Evolutionary conservation across 1,140 invertebrate genomes (phyloP).

Genomic region (Periplaneta americana): DNA sequence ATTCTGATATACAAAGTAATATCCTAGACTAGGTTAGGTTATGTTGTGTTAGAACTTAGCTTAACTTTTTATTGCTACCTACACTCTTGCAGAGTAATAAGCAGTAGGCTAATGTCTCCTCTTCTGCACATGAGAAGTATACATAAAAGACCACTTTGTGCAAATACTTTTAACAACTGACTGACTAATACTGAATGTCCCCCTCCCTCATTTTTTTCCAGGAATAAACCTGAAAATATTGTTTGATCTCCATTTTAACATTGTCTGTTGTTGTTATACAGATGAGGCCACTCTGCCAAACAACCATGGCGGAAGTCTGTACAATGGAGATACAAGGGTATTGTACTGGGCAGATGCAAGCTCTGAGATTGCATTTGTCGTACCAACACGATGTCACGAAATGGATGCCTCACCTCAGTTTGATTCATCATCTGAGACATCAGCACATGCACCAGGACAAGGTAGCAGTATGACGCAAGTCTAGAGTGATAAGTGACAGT

Average conservation of each 20-base stretch:
- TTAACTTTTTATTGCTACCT: too few relatives aligned
- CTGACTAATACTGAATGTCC: background rate
- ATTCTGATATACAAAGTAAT: too few relatives aligned
- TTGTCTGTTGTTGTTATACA: background rate
- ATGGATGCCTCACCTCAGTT: background rate
- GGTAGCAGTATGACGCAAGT: too few relatives aligned
- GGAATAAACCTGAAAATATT: too few relatives aligned
- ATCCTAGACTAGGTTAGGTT: too few relatives aligned
- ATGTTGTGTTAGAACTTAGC: too few relatives aligned
- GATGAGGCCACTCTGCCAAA: constrained; percentile 17
- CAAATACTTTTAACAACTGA: background rate
- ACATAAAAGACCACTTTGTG: too few relatives aligned
- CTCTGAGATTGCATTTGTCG: constrained; percentile 90
- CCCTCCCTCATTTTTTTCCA: background rate
- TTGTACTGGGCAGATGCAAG: constrained; percentile 96
- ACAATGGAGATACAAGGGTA: constrained; percentile 65
- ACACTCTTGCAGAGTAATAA: too few relatives aligned
- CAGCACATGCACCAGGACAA: background rate
- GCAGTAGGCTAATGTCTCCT: too few relatives aligned
- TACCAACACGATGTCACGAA: constrained; percentile 64
- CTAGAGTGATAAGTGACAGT: too few relatives aligned
- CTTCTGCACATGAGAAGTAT: too few relatives aligned
- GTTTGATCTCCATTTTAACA: background rate
- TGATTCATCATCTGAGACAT: background rate
- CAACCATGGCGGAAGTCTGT: constrained; percentile 55